These are phyloP conservation scores for Limnodromus scolopaceus DNA, from an alignment of 2,797 vertebrate species.

Conservation along the genomic window DNA sequence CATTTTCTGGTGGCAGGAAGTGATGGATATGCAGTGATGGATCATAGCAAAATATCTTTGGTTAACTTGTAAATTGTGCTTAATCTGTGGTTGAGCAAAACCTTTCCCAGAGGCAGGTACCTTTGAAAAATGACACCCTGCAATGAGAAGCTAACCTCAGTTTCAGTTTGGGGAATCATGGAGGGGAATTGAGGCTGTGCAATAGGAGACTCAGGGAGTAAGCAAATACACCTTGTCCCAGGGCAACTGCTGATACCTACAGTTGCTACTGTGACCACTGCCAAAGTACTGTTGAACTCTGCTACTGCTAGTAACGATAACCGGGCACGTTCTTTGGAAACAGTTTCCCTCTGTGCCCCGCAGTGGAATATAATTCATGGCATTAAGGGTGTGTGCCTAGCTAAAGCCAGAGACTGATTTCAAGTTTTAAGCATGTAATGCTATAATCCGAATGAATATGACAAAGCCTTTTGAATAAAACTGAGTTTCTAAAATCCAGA, in stretches of 20 bases:
- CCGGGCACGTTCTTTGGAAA: neutral
- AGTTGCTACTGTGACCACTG: neutral
- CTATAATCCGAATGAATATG: neutral
- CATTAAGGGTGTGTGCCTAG: neutral
- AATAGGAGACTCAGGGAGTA: neutral
- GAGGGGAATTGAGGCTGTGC: fast-evolving
- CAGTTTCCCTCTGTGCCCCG: fast-evolving
- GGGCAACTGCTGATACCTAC: neutral
- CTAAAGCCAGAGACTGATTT: neutral
- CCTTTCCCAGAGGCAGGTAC: neutral
- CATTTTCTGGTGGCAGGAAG: neutral
- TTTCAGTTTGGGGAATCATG: neutral
- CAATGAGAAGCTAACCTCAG: neutral
- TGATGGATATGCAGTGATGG: neutral
- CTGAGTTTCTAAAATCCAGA: neutral
- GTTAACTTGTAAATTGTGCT: neutral
- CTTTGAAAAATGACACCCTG: neutral
- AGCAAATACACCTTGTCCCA: neutral
- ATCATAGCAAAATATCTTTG: neutral
- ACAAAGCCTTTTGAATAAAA: neutral
- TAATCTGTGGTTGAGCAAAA: neutral
- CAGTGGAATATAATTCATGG: neutral
- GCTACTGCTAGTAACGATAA: neutral
- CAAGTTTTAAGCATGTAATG: neutral
- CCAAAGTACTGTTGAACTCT: neutral